These are phyloP conservation scores for Mola mola DNA, from an alignment of 2,113 vertebrate species.

Conservation along the genomic window DNA sequence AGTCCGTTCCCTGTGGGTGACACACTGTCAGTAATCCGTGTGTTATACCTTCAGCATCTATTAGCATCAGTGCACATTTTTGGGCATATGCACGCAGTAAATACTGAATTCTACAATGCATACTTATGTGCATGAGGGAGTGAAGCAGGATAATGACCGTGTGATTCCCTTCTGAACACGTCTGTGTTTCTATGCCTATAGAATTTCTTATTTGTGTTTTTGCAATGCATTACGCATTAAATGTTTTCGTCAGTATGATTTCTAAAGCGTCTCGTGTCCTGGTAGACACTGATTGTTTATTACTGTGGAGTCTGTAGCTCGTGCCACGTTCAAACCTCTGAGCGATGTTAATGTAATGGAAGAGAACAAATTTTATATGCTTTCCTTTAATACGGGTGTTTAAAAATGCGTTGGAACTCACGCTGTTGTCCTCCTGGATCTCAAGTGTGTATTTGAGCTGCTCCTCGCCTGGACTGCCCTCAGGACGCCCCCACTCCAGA, in stretches of 20 bases:
- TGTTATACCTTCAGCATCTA: background rate
- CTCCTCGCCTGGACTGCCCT: slow-evolving; percentile 90
- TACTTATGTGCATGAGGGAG: too few relatives aligned
- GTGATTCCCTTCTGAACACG: too few relatives aligned
- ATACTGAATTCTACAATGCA: slow-evolving; percentile 5
- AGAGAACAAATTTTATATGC: background rate
- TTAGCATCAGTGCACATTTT: background rate
- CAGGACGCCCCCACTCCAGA: slow-evolving; percentile 93
- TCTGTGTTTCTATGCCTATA: too few relatives aligned
- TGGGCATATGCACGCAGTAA: slow-evolving; percentile 5
- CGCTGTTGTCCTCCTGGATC: slow-evolving; percentile 95
- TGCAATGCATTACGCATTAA: too few relatives aligned
- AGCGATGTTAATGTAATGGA: too few relatives aligned
- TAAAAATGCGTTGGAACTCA: slow-evolving; percentile 68
- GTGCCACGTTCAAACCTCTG: too few relatives aligned
- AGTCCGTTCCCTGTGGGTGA: slow-evolving; percentile 87
- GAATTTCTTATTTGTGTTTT: too few relatives aligned
- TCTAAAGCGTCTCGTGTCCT: too few relatives aligned
- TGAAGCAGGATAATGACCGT: background rate
- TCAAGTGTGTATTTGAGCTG: slow-evolving; percentile 93
- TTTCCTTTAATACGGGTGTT: background rate
- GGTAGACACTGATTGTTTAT: too few relatives aligned
- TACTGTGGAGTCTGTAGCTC: too few relatives aligned
- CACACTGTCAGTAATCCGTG: slow-evolving; percentile 1
- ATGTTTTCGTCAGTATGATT: too few relatives aligned